phyloP scores from a whole-genome alignment of 2,113 vertebrate genomes.

The Erinaceus europaeus region DNA sequence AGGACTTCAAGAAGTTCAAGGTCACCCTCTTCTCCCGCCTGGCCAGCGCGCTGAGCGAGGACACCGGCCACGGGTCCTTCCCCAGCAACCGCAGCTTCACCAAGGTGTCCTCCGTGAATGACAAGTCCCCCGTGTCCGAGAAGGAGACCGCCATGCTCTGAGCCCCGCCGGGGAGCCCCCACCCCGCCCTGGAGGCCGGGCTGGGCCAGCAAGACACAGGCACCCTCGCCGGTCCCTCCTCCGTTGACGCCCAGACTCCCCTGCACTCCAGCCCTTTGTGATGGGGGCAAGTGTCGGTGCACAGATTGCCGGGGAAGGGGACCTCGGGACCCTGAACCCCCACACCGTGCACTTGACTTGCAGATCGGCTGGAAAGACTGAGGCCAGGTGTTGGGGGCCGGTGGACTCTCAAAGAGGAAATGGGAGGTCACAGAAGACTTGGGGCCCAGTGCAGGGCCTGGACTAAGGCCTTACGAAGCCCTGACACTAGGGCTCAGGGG shows the following conservation, averaged over 20 bases:
- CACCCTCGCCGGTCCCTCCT: too few species aligned
- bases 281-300: rapidly evolving
- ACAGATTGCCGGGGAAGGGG: neutral
- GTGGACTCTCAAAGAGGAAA: neutral
- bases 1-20: constrained; percentile 91
- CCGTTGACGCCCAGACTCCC: neutral
- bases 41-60: constrained; percentile 83
- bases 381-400: neutral
- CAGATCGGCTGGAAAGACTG: neutral
- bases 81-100: constrained; percentile 81
- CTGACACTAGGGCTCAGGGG: too few species aligned
- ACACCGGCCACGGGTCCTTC: constrained; percentile 77
- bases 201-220: neutral
- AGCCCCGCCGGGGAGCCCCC: neutral
- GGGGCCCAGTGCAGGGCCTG: too few species aligned
- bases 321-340: too few species aligned
- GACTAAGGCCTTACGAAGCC: too few species aligned
- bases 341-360: neutral
- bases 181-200: neutral
- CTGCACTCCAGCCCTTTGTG: neutral
- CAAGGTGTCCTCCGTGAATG: constrained; percentile 79
- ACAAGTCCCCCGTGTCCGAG: constrained; percentile 77
- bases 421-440: neutral
- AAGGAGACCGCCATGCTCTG: constrained; percentile 79
- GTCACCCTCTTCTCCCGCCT: constrained; percentile 81